Percentiles rank a stretch among this genome's conserved stretches.
Conservation (phyloP, 2,888 invertebrate genomes). For the Dynastes maya region DNA sequence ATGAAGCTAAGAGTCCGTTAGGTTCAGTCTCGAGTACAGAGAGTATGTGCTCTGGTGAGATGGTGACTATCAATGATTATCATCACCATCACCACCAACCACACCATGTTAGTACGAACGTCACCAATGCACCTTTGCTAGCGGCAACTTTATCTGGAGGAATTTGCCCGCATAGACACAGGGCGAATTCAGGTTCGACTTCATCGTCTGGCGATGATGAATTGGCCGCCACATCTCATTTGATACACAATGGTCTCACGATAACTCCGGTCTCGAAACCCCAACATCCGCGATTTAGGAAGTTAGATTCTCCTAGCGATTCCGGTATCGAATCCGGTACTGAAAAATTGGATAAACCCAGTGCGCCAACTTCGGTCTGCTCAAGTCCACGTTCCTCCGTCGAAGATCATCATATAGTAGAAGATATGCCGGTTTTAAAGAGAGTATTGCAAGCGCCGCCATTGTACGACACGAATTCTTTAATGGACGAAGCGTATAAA, state of each 20-base stretch:
- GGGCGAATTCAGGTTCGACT: slow-evolving; percentile 82
- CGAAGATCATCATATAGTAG: slow-evolving; percentile 84
- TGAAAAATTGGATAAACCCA: slow-evolving; percentile 85
- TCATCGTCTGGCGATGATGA: slow-evolving; percentile 88
- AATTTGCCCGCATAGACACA: slow-evolving; percentile 82
- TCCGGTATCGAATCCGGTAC: slow-evolving; percentile 95
- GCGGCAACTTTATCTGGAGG: slow-evolving; percentile 83
- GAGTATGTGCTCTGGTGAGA: slow-evolving; percentile 83
- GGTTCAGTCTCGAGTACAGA: slow-evolving; percentile 93
- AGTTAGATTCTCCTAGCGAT: slow-evolving; percentile 92
- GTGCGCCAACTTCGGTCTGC: slow-evolving; percentile 83
- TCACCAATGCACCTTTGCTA: slow-evolving; percentile 82
- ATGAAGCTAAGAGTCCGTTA: slow-evolving; percentile 88
- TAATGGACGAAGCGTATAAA: slow-evolving; percentile 96
- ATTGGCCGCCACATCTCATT: slow-evolving; percentile 80
- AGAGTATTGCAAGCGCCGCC: slow-evolving; percentile 94
- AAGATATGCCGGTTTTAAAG: slow-evolving; percentile 95
- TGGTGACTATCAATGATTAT: slow-evolving; percentile 75
- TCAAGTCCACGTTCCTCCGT: slow-evolving; percentile 89
- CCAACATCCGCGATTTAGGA: slow-evolving; percentile 78
- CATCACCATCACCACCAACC: slow-evolving; percentile 65
- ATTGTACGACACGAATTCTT: slow-evolving; percentile 88
- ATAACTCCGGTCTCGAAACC: slow-evolving; percentile 78
- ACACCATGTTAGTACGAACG: slow-evolving; percentile 72
- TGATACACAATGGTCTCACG: slow-evolving; percentile 82